These are phyloP conservation scores for Orestias chungarensis DNA, from an alignment of 2,797 vertebrate species.

Conservation along the genomic window DNA sequence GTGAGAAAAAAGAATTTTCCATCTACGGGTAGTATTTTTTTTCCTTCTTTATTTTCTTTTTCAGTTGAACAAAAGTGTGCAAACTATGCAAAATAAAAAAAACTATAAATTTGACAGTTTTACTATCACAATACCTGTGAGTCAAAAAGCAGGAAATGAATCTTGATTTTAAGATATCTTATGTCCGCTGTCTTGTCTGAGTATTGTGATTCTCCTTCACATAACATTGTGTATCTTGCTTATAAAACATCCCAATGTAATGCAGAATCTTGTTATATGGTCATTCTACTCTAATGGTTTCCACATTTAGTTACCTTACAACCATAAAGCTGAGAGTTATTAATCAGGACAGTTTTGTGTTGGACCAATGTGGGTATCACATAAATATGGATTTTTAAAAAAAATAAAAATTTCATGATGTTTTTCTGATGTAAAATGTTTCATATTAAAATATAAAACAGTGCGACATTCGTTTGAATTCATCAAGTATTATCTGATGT, in stretches of 20 bases:
- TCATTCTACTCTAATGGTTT: background rate
- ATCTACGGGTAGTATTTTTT: background rate
- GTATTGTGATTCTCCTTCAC: background rate
- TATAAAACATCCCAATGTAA: background rate
- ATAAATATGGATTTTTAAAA: background rate
- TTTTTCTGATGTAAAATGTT: background rate
- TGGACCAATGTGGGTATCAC: background rate
- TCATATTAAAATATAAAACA: background rate
- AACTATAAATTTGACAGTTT: too few relatives aligned
- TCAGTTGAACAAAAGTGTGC: conserved; percentile 1
- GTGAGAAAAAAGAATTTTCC: background rate
- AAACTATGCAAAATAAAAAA: background rate
- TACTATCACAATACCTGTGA: background rate
- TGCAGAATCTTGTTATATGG: background rate
- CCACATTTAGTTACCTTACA: background rate
- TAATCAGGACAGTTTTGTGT: background rate
- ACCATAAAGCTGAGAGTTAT: background rate
- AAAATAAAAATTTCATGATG: background rate
- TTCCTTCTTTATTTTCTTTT: too few relatives aligned
- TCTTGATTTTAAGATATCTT: background rate
- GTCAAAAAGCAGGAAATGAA: background rate
- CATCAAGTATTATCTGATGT: background rate
- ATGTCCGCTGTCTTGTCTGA: background rate
- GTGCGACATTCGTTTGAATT: background rate
- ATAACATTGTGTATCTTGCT: background rate